Evolutionary conservation across 1,140 invertebrate genomes (phyloP).

Genomic region (Drosophila pandora): DNA sequence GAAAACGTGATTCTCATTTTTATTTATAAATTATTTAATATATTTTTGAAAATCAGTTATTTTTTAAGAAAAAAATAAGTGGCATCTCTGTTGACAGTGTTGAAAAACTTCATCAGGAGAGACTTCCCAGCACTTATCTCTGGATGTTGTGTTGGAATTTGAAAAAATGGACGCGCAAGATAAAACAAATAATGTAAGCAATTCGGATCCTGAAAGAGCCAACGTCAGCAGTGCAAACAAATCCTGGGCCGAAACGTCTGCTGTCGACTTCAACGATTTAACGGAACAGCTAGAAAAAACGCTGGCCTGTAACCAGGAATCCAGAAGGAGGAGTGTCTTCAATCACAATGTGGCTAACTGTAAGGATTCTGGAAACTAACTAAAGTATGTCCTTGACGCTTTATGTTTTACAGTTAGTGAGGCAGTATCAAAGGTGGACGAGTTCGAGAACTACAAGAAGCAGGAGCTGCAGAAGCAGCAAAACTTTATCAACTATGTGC

Average conservation of each 20-base stretch:
- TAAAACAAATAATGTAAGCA: neutral
- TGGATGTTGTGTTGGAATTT: neutral
- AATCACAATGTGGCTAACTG: conserved; percentile 46
- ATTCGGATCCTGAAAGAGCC: neutral
- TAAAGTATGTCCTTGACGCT: neutral
- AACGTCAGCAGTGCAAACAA: neutral
- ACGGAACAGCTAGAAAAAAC: conserved; percentile 48
- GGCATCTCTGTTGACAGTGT: neutral
- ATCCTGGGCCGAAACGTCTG: conserved; percentile 39
- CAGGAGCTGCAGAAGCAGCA: conserved; percentile 10
- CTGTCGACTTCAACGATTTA: conserved; percentile 53
- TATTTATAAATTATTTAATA: no score
- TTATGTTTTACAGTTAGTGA: neutral
- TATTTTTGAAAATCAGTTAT: neutral
- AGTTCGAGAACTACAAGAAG: conserved; percentile 15
- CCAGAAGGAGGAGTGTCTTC: conserved; percentile 43
- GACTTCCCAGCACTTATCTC: neutral
- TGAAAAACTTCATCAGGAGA: neutral
- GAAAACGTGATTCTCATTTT: no score
- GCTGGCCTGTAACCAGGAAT: neutral
- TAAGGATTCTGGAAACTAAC: conserved; percentile 8
- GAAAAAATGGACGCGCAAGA: neutral
- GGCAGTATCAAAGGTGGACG: neutral
- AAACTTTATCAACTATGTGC: conserved; percentile 27
- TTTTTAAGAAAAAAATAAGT: neutral